A percentile compares a stretch with the other conserved stretches of the same genome.
Evolutionary conservation across 2,888 invertebrate species (phyloP).

Genomic region (Calameuta idolon): DNA sequence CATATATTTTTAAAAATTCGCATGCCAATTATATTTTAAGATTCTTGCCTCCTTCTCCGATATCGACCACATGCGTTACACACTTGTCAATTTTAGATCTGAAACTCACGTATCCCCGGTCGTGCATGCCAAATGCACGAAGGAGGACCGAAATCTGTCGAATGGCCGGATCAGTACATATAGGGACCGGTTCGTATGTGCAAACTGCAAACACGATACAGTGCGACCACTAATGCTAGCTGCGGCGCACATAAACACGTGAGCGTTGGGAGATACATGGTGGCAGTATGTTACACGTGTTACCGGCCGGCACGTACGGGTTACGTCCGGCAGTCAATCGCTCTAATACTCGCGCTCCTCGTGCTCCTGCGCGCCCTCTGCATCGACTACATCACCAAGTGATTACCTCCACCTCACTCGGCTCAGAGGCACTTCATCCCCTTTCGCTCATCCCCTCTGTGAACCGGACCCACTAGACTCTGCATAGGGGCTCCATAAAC

Average conservation of each 20-base stretch:
- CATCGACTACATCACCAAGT: conserved; percentile 62
- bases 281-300: conserved; percentile 66
- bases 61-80: neutral
- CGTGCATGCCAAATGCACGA: neutral
- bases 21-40: neutral
- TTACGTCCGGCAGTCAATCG: conserved; percentile 67
- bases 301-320: conserved; percentile 65
- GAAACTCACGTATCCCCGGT: too few species aligned
- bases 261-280: conserved; percentile 62
- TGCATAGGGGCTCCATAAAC: neutral
- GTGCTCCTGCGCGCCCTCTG: conserved; percentile 25
- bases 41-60: neutral
- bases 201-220: conserved; percentile 47
- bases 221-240: conserved; percentile 39
- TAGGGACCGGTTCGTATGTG: conserved; percentile 20
- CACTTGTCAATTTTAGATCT: neutral
- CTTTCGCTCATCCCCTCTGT: neutral
- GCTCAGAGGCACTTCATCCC: neutral
- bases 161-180: neutral
- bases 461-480: neutral
- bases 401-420: conserved; percentile 55
- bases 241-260: conserved; percentile 57
- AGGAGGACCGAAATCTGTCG: neutral
- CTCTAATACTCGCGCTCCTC: conserved; percentile 63
- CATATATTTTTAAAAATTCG: neutral